Conservation (phyloP, 30 jellyfish, hydroid and myxozoan genomes). For the Turritopsis dohrnii region DNA sequence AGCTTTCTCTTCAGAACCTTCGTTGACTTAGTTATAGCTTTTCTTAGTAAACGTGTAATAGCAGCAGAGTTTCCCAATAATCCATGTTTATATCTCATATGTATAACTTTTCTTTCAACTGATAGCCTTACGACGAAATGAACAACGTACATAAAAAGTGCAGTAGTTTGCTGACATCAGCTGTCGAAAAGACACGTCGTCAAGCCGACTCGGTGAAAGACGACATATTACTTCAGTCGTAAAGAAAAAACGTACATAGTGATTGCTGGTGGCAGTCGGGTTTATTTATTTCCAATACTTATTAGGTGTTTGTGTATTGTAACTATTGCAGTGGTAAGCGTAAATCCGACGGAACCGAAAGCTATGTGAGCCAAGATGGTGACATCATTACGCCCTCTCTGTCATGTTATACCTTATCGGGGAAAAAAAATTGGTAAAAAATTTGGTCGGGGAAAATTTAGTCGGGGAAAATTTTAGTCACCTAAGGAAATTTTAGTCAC, state of each 20-base stretch:
- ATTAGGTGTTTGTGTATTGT: background rate
- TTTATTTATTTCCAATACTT: background rate
- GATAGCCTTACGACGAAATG: conserved; percentile 94
- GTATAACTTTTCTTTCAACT: background rate
- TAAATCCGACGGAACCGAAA: background rate
- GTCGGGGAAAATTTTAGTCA: too few relatives aligned
- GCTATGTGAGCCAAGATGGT: background rate
- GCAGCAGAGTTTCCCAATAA: too few relatives aligned
- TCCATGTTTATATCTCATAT: background rate
- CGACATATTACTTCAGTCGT: conserved; percentile 84
- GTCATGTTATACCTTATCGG: too few relatives aligned
- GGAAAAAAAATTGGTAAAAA: too few relatives aligned
- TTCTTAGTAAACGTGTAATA: too few relatives aligned
- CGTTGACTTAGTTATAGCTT: too few relatives aligned
- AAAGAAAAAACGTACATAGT: background rate
- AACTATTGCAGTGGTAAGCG: background rate
- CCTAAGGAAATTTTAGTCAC: too few relatives aligned
- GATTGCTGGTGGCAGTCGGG: background rate
- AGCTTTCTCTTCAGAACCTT: too few relatives aligned
- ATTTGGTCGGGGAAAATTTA: too few relatives aligned
- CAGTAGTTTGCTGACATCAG: conserved; percentile 82
- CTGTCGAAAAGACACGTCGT: conserved; percentile 96
- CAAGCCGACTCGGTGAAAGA: conserved; percentile 96
- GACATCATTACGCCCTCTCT: background rate
- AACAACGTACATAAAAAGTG: conserved; percentile 85